A percentile compares a stretch with the other conserved stretches of the same genome.
Evolutionary conservation across 2,113 vertebrate genomes (phyloP).

Genomic region (Sebastes fasciatus): DNA sequence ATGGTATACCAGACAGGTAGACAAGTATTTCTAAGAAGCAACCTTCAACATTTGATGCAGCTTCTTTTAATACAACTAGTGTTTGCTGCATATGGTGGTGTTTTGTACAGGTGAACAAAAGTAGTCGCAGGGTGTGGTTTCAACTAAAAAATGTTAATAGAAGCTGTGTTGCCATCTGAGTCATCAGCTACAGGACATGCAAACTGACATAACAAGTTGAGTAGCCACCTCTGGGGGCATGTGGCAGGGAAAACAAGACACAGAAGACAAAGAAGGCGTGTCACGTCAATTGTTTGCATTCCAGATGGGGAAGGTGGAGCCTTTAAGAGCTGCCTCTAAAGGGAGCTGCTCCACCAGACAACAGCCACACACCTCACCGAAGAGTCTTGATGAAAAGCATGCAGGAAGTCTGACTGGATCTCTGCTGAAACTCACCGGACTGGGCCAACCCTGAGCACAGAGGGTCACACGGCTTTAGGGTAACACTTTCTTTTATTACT

Average conservation of each 20-base stretch:
- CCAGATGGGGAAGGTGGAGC: background rate
- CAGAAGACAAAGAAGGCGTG: conserved; percentile 3
- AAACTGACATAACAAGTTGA: background rate
- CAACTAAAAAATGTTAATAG: background rate
- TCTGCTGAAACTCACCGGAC: background rate
- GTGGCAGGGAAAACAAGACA: background rate
- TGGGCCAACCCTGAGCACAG: background rate
- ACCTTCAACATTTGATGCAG: background rate
- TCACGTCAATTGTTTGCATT: background rate
- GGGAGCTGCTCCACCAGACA: background rate
- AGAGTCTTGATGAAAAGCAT: background rate
- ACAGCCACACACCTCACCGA: background rate
- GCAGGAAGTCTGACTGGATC: background rate
- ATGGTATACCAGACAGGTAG: background rate
- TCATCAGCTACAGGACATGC: background rate
- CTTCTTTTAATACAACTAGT: background rate
- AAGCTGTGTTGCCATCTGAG: background rate
- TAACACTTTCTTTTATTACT: background rate
- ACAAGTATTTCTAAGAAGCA: background rate
- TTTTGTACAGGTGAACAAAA: conserved; percentile 8
- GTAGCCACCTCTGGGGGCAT: background rate
- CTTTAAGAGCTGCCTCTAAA: background rate
- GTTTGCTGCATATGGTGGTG: background rate
- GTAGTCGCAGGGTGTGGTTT: background rate
- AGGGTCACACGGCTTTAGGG: conserved; percentile 28